These are phyloP conservation scores for Iguana delicatissima DNA, from an alignment of 2,797 vertebrate genomes.

Conservation along the genomic window DNA sequence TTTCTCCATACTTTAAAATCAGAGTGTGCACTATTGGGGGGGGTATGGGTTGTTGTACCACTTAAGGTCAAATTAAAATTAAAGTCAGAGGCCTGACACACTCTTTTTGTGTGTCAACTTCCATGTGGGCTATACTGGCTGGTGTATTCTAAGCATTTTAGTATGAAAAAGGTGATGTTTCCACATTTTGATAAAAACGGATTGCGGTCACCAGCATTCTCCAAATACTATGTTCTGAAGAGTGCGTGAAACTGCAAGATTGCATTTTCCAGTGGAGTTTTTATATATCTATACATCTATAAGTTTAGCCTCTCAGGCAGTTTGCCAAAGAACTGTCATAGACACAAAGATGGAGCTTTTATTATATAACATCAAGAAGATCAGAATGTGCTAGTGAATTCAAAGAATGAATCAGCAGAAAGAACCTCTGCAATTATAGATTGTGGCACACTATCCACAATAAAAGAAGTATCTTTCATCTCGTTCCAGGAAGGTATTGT, in stretches of 20 bases:
- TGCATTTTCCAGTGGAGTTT: slow-evolving; percentile 15
- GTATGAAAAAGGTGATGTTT: no score
- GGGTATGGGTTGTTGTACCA: neutral
- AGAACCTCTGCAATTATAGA: slow-evolving; percentile 12
- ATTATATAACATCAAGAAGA: slow-evolving; percentile 1
- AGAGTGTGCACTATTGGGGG: neutral
- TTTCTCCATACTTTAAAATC: neutral
- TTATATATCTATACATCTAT: neutral
- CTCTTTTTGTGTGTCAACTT: no score
- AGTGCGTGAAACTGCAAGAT: slow-evolving; percentile 9
- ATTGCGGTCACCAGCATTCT: neutral
- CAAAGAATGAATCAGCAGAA: slow-evolving; percentile 34
- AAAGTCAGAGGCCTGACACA: neutral
- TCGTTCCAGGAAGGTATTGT: slow-evolving; percentile 40
- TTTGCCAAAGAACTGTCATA: slow-evolving; percentile 43
- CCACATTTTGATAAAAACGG: no score
- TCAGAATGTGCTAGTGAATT: slow-evolving; percentile 22
- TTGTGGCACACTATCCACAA: neutral
- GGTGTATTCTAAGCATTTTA: no score
- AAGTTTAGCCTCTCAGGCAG: slow-evolving; percentile 36
- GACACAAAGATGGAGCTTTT: slow-evolving; percentile 25
- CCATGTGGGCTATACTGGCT: no score
- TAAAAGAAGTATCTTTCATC: slow-evolving; percentile 36
- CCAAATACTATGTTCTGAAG: neutral
- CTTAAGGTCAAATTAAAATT: neutral